Conservation (phyloP, 2,888 invertebrate genomes). For the Agrotis ipsilon region DNA sequence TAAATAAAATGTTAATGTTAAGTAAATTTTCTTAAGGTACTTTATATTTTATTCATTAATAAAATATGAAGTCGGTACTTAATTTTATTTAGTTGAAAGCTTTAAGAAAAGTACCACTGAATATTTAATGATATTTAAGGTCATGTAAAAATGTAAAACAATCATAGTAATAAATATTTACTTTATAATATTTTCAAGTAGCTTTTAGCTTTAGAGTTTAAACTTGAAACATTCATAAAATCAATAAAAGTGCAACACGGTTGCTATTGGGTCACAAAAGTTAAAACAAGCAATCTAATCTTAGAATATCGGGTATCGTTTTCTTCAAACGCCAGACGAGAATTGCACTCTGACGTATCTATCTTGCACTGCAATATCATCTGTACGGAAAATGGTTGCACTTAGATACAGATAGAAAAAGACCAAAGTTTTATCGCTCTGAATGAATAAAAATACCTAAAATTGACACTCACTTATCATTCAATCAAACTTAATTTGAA, state of each 20-base stretch:
- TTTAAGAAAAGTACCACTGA: conserved; percentile 20
- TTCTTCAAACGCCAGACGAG: conserved; percentile 19
- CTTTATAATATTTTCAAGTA: neutral
- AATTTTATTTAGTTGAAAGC: conserved; percentile 18
- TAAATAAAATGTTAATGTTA: too few species aligned
- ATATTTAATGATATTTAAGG: conserved; percentile 8
- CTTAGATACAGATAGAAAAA: neutral
- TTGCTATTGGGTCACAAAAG: conserved; percentile 12
- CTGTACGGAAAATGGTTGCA: neutral
- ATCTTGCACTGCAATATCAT: neutral
- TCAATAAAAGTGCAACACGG: neutral
- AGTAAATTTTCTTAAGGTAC: too few species aligned
- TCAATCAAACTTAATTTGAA: neutral
- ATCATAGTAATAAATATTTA: neutral
- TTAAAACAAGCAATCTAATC: conserved; percentile 23
- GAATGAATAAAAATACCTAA: neutral
- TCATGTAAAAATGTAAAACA: conserved; percentile 6
- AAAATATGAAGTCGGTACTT: conserved; percentile 19
- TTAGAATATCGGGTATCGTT: conserved; percentile 16
- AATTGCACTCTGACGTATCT: too few species aligned
- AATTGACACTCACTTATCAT: neutral
- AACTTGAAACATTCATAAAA: neutral
- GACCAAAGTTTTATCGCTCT: neutral
- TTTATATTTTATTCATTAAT: conserved; percentile 3
- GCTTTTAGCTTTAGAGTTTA: neutral